Evolutionary conservation across 2,888 invertebrate species (phyloP).

Genomic region (Belgica antarctica): DNA sequence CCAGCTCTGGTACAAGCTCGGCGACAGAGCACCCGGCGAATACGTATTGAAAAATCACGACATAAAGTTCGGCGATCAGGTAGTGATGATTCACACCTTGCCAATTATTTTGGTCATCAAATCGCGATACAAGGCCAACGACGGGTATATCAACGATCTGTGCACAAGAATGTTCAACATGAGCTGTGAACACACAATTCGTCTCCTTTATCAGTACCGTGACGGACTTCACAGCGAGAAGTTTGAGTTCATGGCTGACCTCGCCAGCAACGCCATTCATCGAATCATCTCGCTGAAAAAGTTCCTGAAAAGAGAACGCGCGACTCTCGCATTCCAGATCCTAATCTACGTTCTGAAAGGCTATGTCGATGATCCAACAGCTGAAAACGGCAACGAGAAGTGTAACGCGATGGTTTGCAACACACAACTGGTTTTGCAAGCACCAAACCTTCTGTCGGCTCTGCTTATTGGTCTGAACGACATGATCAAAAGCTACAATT

Average conservation of each 20-base stretch:
- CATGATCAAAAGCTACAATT: slow-evolving; percentile 66
- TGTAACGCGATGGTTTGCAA: slow-evolving; percentile 47
- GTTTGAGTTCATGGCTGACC: slow-evolving; percentile 49
- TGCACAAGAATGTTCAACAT: slow-evolving; percentile 62
- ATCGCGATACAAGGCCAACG: slow-evolving; percentile 49
- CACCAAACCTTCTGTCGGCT: slow-evolving; percentile 61
- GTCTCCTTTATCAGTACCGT: slow-evolving; percentile 61
- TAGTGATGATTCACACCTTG: slow-evolving; percentile 62
- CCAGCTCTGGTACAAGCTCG: slow-evolving; percentile 55
- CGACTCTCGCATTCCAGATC: slow-evolving; percentile 58
- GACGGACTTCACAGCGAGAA: slow-evolving; percentile 52
- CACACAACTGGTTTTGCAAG: slow-evolving; percentile 54
- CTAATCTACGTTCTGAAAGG: slow-evolving; percentile 31
- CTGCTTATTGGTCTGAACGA: slow-evolving; percentile 65
- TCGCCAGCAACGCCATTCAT: slow-evolving; percentile 53
- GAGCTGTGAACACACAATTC: slow-evolving; percentile 63
- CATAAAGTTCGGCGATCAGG: slow-evolving; percentile 60
- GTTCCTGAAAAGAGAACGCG: slow-evolving; percentile 61
- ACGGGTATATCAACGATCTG: slow-evolving; percentile 55
- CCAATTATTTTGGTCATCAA: slow-evolving; percentile 60
- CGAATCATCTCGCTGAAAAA: slow-evolving; percentile 56
- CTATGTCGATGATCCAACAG: slow-evolving; percentile 45
- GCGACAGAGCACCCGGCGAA: slow-evolving; percentile 51
- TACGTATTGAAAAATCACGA: slow-evolving; percentile 52
- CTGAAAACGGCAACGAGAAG: background rate